These are phyloP conservation scores for Argyresthia albistria DNA, from an alignment of 2,888 invertebrate genomes.

Conservation along the genomic window DNA sequence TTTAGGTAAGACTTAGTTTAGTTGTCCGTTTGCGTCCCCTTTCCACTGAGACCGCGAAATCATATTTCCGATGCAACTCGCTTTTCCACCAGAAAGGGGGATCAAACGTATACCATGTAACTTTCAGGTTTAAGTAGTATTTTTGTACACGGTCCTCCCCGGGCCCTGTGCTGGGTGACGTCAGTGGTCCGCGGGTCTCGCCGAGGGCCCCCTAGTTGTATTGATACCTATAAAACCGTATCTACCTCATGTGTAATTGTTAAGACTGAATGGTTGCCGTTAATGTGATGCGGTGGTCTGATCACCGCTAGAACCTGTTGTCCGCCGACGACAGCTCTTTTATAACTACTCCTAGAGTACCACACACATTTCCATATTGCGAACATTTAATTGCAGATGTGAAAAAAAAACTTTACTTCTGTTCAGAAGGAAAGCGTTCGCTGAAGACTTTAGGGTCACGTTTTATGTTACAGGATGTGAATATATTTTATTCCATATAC, in stretches of 20 bases:
- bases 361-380: too few relatives aligned
- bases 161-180: neutral
- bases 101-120: constrained; percentile 41
- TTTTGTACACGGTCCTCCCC: constrained; percentile 30
- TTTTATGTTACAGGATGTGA: too few relatives aligned
- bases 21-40: constrained; percentile 34
- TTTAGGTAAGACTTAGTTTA: constrained; percentile 15
- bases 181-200: neutral
- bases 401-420: too few relatives aligned
- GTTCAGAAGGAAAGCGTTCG: too few relatives aligned
- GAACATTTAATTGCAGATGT: too few relatives aligned
- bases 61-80: neutral
- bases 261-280: constrained; percentile 53
- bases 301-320: constrained; percentile 65
- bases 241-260: constrained; percentile 58
- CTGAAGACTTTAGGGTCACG: too few relatives aligned
- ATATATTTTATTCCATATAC: too few relatives aligned
- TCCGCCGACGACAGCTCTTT: constrained; percentile 28
- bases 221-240: constrained; percentile 42
- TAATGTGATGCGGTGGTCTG: constrained; percentile 53
- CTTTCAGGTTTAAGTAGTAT: constrained; percentile 28
- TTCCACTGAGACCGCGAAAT: too few relatives aligned
- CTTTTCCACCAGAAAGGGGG: constrained; percentile 19
- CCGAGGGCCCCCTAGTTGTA: constrained; percentile 23
- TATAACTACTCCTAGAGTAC: too few relatives aligned